Base-by-base conservation (phyloP, 2,888 invertebrate genomes). In the Cantharis rustica region DNA sequence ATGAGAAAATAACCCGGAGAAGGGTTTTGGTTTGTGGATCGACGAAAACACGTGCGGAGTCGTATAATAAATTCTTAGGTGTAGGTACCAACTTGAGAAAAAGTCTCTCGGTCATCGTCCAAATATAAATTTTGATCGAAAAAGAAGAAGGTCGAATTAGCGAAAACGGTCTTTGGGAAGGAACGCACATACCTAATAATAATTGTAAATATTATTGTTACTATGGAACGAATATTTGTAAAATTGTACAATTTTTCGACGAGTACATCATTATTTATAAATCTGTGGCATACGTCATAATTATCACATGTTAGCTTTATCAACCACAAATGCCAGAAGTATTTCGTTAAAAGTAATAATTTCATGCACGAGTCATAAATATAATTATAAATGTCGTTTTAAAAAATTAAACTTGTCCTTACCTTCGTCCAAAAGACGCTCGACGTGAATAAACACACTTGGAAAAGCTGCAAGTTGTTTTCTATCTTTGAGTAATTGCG, bases 401-500 rank as follows among this genome's bases (percentile, higher is more conserved):
- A 47, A 47, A 68, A 73, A 76, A 20, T 64, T 72, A 73, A 69
- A 69, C 17, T 17, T 69, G 72, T 79, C 87, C 91, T 91, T 93
- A 99, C 99, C 99, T 95, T 99, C 99, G 89, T 99, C 99, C 89
- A 99, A 93, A 87, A 99, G 95, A 89, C 99, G 94, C 91, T 99
- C 99, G 89, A 98, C 95, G 92, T 99, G 99, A 91, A 97, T 95
- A 92, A 99, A 99, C 90, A 99, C 97, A 93, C 98, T 98, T 85
- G 99, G 99, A 92, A 99, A 98, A 89, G 98, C 98, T 88, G 98
- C 97, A 89, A 99, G 93, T 92, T 99, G 98, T 92, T 99, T 99
- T 92, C 98, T 97, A 93, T 99, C 99, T 93, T 99, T 99, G 89
- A 99, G 93, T 91, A 99, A 94, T 92, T 99, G 99, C 89, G 99